Conservation (phyloP, 2,888 invertebrate genomes). For the Elgonia sp. region DNA sequence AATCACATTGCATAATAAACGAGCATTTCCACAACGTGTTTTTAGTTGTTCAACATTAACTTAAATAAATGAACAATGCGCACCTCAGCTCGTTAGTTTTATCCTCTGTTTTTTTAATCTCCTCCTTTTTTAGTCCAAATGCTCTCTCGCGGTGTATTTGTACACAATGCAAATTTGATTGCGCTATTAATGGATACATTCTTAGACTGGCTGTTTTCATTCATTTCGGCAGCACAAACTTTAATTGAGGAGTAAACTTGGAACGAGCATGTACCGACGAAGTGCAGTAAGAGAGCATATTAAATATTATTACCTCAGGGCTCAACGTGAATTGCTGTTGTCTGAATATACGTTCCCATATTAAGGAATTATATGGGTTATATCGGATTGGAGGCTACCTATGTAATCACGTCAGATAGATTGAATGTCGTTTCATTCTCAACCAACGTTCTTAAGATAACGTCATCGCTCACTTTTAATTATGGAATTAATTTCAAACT, state of each 20-base stretch:
- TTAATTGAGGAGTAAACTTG: slow-evolving; percentile 70
- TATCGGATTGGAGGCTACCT: slow-evolving; percentile 54
- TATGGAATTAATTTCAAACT: slow-evolving; percentile 27
- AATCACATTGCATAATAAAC: not conserved
- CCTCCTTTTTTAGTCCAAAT: not conserved
- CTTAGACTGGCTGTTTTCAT: slow-evolving; percentile 65
- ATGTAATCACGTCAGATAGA: slow-evolving; percentile 55
- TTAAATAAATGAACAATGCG: slow-evolving; percentile 28
- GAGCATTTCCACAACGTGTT: not conserved
- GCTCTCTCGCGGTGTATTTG: slow-evolving; percentile 13
- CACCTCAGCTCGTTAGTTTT: slow-evolving; percentile 12
- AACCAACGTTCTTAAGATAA: slow-evolving; percentile 19
- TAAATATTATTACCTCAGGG: slow-evolving; percentile 73
- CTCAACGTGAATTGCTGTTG: slow-evolving; percentile 69
- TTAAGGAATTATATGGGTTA: slow-evolving; percentile 67
- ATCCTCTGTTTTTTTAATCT: slow-evolving; percentile 25
- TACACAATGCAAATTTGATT: slow-evolving; percentile 68
- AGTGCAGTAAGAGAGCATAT: slow-evolving; percentile 66
- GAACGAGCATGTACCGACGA: slow-evolving; percentile 51
- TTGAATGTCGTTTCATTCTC: slow-evolving; percentile 46
- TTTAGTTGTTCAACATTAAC: slow-evolving; percentile 2
- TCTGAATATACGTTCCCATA: slow-evolving; percentile 62
- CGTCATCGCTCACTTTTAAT: slow-evolving; percentile 27
- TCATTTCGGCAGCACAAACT: slow-evolving; percentile 63
- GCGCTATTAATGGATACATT: slow-evolving; percentile 64